Evolutionary conservation across 2,888 invertebrate genomes (phyloP), one percentile per base, ranked within the genome.

Genomic region (Criorhina ranunculi): DNA sequence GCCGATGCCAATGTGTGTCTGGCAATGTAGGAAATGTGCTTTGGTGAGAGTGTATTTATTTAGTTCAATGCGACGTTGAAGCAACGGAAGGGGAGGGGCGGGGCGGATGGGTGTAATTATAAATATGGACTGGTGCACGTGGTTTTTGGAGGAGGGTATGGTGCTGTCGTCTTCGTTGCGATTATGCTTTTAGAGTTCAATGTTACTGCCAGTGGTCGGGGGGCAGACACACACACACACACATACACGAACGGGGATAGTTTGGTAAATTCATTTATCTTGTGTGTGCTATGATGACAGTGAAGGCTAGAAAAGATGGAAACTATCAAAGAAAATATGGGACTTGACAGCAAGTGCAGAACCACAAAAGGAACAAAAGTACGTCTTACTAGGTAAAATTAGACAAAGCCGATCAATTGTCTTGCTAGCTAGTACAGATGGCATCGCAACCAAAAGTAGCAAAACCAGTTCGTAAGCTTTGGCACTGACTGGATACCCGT

Each of bases 161-260:
- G 33, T 46, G 44, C 69, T 53, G 44, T 53, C 35, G 31, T 55
- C 33, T 11, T 42, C 70, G 37, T 53, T 62, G 62, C 42, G 59
- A 69, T 79, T 73, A 85, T 79, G 79, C 69, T 57, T 75, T 79
- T 85, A 79, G 85, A 85, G 85, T 85, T 85, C 85, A 85, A 85
- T 85, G 85, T 85, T 85, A 85, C 79, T 70, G 79, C 33, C 66
- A 62, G 53, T 62, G 70, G 69, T 42, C 42, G 64, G 83, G 51
- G 59, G 80, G 37, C 15, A 42, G 7, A n/a, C 0, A 11, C 9
- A 37, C 40, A 31, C 31, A 15, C 29, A 66, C 7, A 55, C 9
- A 37, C 40, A 31, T 15, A 15, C 29, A 66, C 7, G 42, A 9
- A 15, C 1, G 49, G 31, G 51, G 8, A 67, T 59, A 76, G 67